Conservation (phyloP, 1,140 invertebrate genomes). For the Sinella curviseta region DNA sequence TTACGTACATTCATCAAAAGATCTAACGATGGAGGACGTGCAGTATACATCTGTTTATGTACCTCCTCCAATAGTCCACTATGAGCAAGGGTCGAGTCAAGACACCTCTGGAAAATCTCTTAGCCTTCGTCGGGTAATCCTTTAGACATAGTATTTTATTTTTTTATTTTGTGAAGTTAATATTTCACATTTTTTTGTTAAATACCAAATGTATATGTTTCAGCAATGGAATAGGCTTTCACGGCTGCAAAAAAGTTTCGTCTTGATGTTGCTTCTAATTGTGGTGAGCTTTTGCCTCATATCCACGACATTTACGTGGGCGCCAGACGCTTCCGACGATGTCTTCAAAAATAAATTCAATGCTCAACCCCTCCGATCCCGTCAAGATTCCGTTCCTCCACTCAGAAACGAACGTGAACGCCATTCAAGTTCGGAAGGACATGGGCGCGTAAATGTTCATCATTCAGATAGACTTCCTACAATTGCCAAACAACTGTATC, state of each 20-base stretch:
- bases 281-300: constrained; percentile 63
- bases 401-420: background rate
- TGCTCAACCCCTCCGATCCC: background rate
- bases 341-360: constrained; percentile 22
- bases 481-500: constrained; percentile 8
- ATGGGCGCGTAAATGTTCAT: too few species aligned
- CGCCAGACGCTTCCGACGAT: constrained; percentile 28
- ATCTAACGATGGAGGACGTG: constrained; percentile 36
- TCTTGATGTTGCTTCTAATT: constrained; percentile 64
- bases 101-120: background rate
- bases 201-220: constrained; percentile 49
- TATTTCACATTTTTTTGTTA: background rate
- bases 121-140: background rate
- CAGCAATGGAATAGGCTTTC: constrained; percentile 82
- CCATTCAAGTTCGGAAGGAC: background rate
- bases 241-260: constrained; percentile 73
- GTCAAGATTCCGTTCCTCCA: background rate
- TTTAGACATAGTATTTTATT: too few species aligned
- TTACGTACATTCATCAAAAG: background rate
- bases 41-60: constrained; percentile 43
- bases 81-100: background rate
- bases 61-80: constrained; percentile 8
- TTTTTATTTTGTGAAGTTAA: background rate
- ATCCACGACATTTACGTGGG: constrained; percentile 50
- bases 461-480: constrained; percentile 28